These are phyloP conservation scores for Notiomystis cincta DNA, from an alignment of 2,113 vertebrate species.

Conservation along the genomic window DNA sequence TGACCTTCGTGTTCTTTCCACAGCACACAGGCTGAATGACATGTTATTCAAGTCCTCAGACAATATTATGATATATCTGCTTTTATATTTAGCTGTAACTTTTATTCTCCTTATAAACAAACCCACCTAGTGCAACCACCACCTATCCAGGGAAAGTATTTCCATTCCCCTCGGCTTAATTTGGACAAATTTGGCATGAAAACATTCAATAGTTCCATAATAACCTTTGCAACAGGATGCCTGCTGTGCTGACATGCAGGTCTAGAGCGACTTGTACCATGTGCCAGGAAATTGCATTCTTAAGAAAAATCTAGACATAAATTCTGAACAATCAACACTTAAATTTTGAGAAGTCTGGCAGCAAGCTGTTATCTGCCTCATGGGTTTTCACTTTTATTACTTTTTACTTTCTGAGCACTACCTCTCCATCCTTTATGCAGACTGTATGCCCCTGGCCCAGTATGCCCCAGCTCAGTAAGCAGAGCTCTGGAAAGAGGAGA, in stretches of 20 bases:
- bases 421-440: background rate
- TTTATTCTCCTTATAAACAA: slow-evolving; percentile 73
- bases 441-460: background rate
- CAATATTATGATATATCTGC: slow-evolving; percentile 71
- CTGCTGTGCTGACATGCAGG: slow-evolving; percentile 61
- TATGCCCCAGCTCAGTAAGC: no score
- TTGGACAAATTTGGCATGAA: slow-evolving; percentile 68
- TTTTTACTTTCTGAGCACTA: slow-evolving; percentile 13
- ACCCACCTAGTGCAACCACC: slow-evolving; percentile 54
- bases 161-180: slow-evolving; percentile 59
- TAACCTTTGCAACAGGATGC: slow-evolving; percentile 73
- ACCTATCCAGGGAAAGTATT: slow-evolving; percentile 61
- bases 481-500: background rate
- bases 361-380: slow-evolving; percentile 51
- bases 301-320: slow-evolving; percentile 66
- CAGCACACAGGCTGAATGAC: slow-evolving; percentile 66
- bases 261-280: slow-evolving; percentile 51
- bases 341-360: slow-evolving; percentile 66
- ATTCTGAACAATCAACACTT: slow-evolving; percentile 66
- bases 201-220: slow-evolving; percentile 69
- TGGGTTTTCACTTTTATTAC: slow-evolving; percentile 37
- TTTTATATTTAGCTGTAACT: slow-evolving; percentile 74
- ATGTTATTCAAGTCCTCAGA: slow-evolving; percentile 66
- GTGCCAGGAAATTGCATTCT: slow-evolving; percentile 74
- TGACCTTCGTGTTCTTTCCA: slow-evolving; percentile 69